Evolutionary conservation across 1,140 invertebrate species (phyloP).

Genomic region (Heterodera carotae): DNA sequence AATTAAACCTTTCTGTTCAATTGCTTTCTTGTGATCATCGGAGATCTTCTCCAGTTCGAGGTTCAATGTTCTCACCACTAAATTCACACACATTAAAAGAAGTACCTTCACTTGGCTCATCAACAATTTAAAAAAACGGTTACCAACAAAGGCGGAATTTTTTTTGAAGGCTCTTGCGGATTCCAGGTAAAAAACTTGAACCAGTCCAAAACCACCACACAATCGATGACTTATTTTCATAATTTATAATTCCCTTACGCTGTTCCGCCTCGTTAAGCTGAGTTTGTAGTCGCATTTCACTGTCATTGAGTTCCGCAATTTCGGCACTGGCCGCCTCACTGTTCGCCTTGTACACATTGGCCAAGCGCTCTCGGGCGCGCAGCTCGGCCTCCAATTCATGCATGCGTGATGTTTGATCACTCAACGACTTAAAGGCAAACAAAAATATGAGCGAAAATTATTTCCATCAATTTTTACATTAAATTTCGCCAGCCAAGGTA

Average conservation of each 20-base stretch:
- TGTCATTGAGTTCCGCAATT: slow-evolving; percentile 33
- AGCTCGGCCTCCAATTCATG: slow-evolving; percentile 44
- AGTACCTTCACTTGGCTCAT: no score
- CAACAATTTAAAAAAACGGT: no score
- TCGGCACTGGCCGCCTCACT: slow-evolving; percentile 33
- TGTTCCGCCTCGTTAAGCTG: slow-evolving; percentile 30
- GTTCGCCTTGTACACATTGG: slow-evolving; percentile 35
- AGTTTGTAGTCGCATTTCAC: slow-evolving; percentile 16
- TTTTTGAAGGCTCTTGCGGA: no score
- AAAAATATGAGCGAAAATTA: slow-evolving; percentile 11
- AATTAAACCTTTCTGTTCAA: slow-evolving; percentile 37
- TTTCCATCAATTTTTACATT: not conserved
- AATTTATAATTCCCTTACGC: slow-evolving; percentile 23
- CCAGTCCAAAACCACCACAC: no score
- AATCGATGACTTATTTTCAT: no score
- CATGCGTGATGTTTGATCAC: slow-evolving; percentile 13
- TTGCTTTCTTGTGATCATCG: not conserved
- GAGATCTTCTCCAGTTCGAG: slow-evolving; percentile 10
- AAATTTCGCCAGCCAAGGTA: no score
- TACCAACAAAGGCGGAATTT: no score
- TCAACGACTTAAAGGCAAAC: slow-evolving; percentile 25
- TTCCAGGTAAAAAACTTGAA: no score
- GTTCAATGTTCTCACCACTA: slow-evolving; percentile 24
- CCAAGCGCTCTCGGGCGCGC: slow-evolving; percentile 36
- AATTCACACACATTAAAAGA: no score